phyloP scores from a whole-genome alignment of 92 coral and sea anemone genomes.

The Montipora capitata region DNA sequence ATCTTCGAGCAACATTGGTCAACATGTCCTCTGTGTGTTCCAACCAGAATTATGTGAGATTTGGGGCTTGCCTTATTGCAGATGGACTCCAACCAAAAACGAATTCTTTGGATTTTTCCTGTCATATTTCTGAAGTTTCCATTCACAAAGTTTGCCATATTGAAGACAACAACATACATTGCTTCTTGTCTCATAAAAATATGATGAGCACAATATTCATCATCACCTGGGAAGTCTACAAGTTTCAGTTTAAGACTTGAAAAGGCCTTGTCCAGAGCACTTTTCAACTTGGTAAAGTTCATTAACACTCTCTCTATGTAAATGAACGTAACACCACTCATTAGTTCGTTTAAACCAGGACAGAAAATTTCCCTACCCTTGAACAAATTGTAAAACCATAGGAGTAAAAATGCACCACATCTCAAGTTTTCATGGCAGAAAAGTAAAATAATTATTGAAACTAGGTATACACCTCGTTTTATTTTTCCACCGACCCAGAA shows the following conservation, averaged over 20 bases:
- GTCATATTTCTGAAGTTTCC: conserved; percentile 40
- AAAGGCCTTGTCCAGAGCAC: conserved; percentile 57
- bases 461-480: too few relatives aligned
- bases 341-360: neutral
- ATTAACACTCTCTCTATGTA: neutral
- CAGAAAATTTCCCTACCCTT: too few relatives aligned
- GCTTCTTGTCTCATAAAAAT: conserved; percentile 69
- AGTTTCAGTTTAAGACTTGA: conserved; percentile 52
- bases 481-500: too few relatives aligned
- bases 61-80: conserved; percentile 45
- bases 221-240: conserved; percentile 74
- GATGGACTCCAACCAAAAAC: conserved; percentile 78
- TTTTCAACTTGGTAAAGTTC: conserved; percentile 34
- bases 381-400: too few relatives aligned
- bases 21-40: conserved; percentile 72
- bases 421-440: too few relatives aligned
- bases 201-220: conserved; percentile 69
- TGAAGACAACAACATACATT: conserved; percentile 62
- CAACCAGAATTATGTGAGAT: conserved; percentile 73
- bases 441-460: too few relatives aligned
- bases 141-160: conserved; percentile 38
- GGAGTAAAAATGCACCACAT: too few relatives aligned
- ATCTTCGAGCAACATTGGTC: neutral
- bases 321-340: neutral
- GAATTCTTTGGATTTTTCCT: conserved; percentile 48